phyloP scores from a whole-genome alignment of 2,113 vertebrate genomes.

The Eulacestoma nigropectus region DNA sequence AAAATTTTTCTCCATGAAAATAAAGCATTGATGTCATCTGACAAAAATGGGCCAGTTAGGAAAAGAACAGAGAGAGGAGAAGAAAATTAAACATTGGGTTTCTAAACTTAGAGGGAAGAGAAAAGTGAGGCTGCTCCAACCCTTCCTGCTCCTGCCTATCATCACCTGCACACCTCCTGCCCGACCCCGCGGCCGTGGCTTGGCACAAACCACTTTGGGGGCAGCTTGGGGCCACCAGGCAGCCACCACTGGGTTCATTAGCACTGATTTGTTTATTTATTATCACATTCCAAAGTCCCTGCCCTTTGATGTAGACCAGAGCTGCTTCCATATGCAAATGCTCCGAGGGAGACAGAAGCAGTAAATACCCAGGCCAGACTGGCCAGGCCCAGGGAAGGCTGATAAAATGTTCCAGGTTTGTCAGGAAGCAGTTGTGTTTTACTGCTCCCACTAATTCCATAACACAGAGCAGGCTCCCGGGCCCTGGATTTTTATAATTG shows the following conservation, averaged over 20 bases:
- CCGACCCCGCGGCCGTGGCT: background rate
- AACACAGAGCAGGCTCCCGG: background rate
- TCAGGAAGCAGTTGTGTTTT: background rate
- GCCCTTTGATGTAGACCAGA: slow-evolving; percentile 55
- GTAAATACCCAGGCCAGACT: background rate
- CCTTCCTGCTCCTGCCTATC: background rate
- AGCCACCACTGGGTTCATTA: slow-evolving; percentile 7
- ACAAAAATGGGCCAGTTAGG: background rate
- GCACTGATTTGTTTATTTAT: background rate
- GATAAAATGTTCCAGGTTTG: background rate
- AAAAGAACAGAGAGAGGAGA: background rate
- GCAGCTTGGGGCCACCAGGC: background rate
- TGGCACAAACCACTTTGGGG: background rate
- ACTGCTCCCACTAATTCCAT: background rate
- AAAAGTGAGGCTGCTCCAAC: background rate
- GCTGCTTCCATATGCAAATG: background rate
- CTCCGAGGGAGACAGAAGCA: background rate
- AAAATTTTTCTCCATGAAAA: background rate
- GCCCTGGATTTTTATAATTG: background rate
- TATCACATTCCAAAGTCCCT: background rate
- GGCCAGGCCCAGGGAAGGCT: background rate
- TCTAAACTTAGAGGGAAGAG: background rate
- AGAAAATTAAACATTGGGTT: background rate
- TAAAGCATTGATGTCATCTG: background rate
- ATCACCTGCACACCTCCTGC: background rate